Evolutionary conservation across 2,797 vertebrate species (phyloP), one percentile per base, ranked within the genome.

Genomic region (Aviceda leuphotes): DNA sequence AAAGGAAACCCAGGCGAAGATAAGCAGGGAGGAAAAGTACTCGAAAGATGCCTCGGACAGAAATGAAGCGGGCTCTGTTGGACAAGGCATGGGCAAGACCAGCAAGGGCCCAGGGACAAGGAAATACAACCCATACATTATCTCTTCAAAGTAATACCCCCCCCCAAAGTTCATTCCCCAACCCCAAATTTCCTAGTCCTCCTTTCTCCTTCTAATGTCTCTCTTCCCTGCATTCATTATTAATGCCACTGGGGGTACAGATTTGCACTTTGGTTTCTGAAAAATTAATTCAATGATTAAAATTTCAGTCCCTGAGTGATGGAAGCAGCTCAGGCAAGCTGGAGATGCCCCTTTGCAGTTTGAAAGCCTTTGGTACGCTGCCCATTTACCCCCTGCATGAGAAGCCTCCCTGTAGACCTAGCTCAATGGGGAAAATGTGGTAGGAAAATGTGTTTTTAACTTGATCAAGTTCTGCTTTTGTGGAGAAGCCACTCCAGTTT

Each of bases 221-320:
- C 83, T 94, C 94, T 95, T 97, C 93, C 87, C 61, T 55, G 70
- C 37, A 95, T 98, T 91, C 87, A 97, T 97, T 97, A 98, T 97
- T 98, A 93, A 98, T 95, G 77, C 70, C 55, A 14, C 90, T 86
- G 90, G 96, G 97, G 94, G 95, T 96, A 97, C 88, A 97, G 96
- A 96, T 96, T 93, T 97, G 96, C 93, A 95, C 94, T 96, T 92
- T 3, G 16, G 93, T 91, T 97, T 93, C 96, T 97, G 86, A 97
- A 97, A 97, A 97, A 98, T 97, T 98, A 96, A 98, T 98, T 97
- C 65, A 94, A 96, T 96, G 95, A 98, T 98, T 98, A 98, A 97
- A 98, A 97, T 98, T 98, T 97, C 97, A 98, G 96, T 97, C 89
- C 89, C 93, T 89, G 78, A 96, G 95, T 95, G 94, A 96, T 80